These are phyloP conservation scores for Yponomeuta malinellus DNA, from an alignment of 2,888 invertebrate genomes.

Conservation along the genomic window DNA sequence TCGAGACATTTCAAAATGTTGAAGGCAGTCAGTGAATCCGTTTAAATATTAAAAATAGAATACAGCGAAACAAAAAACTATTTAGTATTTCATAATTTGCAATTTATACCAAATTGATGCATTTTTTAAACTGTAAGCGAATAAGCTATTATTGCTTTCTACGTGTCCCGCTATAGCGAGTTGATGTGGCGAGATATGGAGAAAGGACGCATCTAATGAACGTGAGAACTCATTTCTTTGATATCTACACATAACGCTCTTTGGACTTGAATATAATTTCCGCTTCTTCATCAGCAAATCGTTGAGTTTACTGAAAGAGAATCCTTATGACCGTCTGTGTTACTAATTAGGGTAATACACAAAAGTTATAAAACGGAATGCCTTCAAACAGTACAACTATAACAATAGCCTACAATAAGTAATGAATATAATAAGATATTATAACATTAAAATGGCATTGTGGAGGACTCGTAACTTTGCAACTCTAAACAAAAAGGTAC, in stretches of 20 bases:
- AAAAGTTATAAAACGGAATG: slow-evolving; percentile 65
- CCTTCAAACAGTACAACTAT: slow-evolving; percentile 75
- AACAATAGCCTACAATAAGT: slow-evolving; percentile 69
- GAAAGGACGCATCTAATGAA: slow-evolving; percentile 19
- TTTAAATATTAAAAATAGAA: slow-evolving; percentile 20
- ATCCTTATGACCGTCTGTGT: slow-evolving; percentile 51
- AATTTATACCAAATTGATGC: slow-evolving; percentile 75
- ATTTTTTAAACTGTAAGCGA: slow-evolving; percentile 64
- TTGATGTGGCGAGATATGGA: too few species aligned
- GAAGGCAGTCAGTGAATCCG: slow-evolving; percentile 18
- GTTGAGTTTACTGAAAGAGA: slow-evolving; percentile 41
- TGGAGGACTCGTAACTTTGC: slow-evolving; percentile 20
- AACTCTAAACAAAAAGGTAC: not conserved
- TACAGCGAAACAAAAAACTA: slow-evolving; percentile 55
- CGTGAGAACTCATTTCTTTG: slow-evolving; percentile 59
- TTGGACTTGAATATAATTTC: slow-evolving; percentile 42
- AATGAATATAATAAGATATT: slow-evolving; percentile 34
- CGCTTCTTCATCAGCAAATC: slow-evolving; percentile 57
- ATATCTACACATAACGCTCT: slow-evolving; percentile 31
- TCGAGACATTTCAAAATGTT: slow-evolving; percentile 6
- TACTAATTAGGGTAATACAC: slow-evolving; percentile 65
- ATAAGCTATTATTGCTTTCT: slow-evolving; percentile 24
- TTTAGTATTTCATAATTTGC: slow-evolving; percentile 49
- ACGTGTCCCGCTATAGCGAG: too few species aligned
- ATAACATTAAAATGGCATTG: slow-evolving; percentile 42